These are phyloP conservation scores for Habroteleia sp. DNA, from an alignment of 2,888 invertebrate genomes.

Conservation along the genomic window DNA sequence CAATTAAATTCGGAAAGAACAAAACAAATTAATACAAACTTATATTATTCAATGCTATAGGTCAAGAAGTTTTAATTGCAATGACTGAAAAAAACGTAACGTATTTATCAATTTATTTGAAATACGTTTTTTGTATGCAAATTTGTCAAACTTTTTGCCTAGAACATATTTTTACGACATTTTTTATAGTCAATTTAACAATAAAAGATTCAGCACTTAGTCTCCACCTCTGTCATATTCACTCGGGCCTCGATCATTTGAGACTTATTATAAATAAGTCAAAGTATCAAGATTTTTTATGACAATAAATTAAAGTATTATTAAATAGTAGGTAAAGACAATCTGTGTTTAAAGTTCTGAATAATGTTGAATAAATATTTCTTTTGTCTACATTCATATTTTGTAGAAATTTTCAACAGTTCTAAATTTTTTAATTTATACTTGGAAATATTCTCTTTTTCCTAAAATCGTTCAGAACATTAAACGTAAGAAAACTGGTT, in stretches of 20 bases:
- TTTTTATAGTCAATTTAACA: neutral
- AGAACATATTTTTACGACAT: constrained; percentile 1
- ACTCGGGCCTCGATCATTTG: constrained; percentile 43
- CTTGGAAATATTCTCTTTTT: too few relatives aligned
- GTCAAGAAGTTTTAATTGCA: constrained; percentile 39
- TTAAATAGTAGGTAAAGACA: neutral
- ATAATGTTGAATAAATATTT: too few relatives aligned
- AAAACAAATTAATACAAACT: constrained; percentile 49
- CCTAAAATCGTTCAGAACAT: too few relatives aligned
- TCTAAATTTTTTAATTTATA: too few relatives aligned
- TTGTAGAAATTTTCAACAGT: too few relatives aligned
- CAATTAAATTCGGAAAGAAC: constrained; percentile 40
- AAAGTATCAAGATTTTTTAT: constrained; percentile 32
- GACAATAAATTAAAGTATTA: constrained; percentile 11
- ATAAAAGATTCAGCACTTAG: constrained; percentile 15
- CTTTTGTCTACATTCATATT: too few relatives aligned
- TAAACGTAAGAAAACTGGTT: neutral
- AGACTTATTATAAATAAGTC: constrained; percentile 29
- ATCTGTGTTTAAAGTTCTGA: too few relatives aligned
- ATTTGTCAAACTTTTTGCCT: neutral
- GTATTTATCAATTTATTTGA: constrained; percentile 13
- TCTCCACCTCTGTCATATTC: constrained; percentile 15
- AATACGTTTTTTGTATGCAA: constrained; percentile 7
- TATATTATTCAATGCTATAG: constrained; percentile 53
- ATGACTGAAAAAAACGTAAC: constrained; percentile 48